Percentiles rank a stretch among this genome's conserved stretches.
Evolutionary conservation across 2,113 vertebrate genomes (phyloP).

Genomic region (Scomber colias): DNA sequence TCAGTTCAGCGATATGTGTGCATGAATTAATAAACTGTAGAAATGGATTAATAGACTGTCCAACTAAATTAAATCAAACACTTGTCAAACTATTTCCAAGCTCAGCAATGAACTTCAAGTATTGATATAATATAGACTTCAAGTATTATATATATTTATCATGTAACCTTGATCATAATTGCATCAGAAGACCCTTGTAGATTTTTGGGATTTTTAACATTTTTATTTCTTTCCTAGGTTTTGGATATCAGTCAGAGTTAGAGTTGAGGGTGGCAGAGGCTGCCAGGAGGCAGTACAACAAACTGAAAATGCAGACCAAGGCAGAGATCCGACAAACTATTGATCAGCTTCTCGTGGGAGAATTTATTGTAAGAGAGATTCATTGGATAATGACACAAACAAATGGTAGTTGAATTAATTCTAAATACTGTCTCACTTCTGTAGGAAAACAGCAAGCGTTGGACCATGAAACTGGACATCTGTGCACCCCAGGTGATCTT

Average conservation of each 20-base stretch:
- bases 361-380: conserved; percentile 93
- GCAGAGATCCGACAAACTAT: conserved; percentile 97
- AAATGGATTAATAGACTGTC: too few species aligned
- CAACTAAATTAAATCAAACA: too few species aligned
- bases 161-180: too few species aligned
- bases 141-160: too few species aligned
- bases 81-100: too few species aligned
- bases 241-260: conserved; percentile 97
- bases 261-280: conserved; percentile 95
- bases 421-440: conserved; percentile 10
- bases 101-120: too few species aligned
- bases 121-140: too few species aligned
- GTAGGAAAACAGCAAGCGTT: conserved; percentile 95
- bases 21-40: too few species aligned
- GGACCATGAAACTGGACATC: conserved; percentile 96
- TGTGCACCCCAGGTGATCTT: conserved; percentile 99
- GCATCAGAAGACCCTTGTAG: too few species aligned
- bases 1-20: too few species aligned
- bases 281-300: conserved; percentile 97
- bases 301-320: conserved; percentile 98
- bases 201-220: neutral
- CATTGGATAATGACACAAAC: neutral
- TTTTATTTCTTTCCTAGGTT: conserved; percentile 83
- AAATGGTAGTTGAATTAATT: neutral
- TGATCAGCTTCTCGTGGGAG: conserved; percentile 95